Evolutionary conservation across 1,140 invertebrate species (phyloP).

Genomic region (Gonioctena quinquepunctata): DNA sequence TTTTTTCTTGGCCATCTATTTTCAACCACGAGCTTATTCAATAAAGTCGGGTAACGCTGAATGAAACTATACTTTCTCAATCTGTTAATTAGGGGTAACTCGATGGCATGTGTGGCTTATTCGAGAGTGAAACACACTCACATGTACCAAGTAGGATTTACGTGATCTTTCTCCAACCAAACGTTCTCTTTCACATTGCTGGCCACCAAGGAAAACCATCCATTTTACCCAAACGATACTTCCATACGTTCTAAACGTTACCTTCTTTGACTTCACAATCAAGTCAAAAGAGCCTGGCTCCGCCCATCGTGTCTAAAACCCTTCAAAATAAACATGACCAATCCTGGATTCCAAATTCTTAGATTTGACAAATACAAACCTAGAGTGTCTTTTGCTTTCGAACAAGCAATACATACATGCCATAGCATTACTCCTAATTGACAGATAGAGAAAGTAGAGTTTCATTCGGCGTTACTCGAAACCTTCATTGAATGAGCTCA

Average conservation of each 20-base stretch:
- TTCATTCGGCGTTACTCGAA: slow-evolving; percentile 10
- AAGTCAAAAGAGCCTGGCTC: slow-evolving; percentile 18
- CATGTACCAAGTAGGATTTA: slow-evolving; percentile 6
- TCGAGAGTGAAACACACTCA: too few relatives aligned
- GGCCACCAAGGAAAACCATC: slow-evolving; percentile 74
- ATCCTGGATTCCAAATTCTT: background rate
- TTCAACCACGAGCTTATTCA: too few relatives aligned
- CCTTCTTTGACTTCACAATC: slow-evolving; percentile 18
- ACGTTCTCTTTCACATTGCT: slow-evolving; percentile 67
- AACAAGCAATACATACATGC: slow-evolving; percentile 12
- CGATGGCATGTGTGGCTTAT: slow-evolving; percentile 13
- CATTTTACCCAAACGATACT: slow-evolving; percentile 29
- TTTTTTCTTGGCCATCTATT: too few relatives aligned
- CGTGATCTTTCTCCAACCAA: slow-evolving; percentile 59
- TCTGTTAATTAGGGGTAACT: slow-evolving; percentile 9
- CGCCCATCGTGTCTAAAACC: background rate
- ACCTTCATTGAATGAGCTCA: too few relatives aligned
- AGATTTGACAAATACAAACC: background rate
- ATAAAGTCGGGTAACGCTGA: slow-evolving; percentile 13
- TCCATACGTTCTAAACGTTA: slow-evolving; percentile 23
- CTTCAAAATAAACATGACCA: slow-evolving; percentile 8
- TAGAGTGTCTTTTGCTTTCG: slow-evolving; percentile 2
- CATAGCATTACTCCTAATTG: background rate
- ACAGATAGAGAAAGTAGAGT: slow-evolving; percentile 12
- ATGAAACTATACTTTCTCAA: slow-evolving; percentile 20